phyloP scores from a whole-genome alignment of 2,113 vertebrate species.

The Calonectris borealis region DNA sequence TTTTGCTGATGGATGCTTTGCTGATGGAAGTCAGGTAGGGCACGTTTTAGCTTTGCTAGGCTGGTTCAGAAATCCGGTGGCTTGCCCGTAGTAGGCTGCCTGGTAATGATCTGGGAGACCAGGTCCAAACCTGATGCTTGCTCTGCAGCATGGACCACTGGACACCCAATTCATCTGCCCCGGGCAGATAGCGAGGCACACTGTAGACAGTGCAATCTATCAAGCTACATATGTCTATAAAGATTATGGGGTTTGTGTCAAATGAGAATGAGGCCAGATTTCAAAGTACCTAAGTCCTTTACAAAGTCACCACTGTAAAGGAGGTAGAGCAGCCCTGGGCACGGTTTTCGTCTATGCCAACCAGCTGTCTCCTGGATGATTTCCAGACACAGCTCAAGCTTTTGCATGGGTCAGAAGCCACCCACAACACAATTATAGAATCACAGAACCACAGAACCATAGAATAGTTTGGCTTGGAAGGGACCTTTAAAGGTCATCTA shows the following conservation, averaged over 20 bases:
- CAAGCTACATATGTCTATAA: rapidly evolving
- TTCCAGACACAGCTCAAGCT: not conserved
- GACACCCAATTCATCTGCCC: not conserved
- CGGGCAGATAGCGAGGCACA: not conserved
- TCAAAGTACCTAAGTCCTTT: not conserved
- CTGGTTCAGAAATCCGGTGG: not conserved
- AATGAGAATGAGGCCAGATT: not conserved
- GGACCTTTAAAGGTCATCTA: not conserved
- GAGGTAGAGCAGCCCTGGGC: not conserved
- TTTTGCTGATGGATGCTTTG: not conserved
- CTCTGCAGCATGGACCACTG: not conserved
- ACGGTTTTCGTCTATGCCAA: rapidly evolving
- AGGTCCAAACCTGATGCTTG: not conserved
- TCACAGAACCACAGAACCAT: not conserved
- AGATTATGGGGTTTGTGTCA: not conserved
- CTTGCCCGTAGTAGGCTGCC: not conserved
- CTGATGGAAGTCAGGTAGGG: not conserved
- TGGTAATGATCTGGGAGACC: not conserved
- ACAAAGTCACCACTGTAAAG: not conserved
- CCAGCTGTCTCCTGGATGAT: not conserved
- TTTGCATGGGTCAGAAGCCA: not conserved
- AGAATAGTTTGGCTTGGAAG: not conserved
- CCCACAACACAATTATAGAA: not conserved
- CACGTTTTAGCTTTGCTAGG: not conserved
- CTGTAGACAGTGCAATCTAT: not conserved